Conservation (phyloP, 2,888 invertebrate species). For the Drosophila nr. medialis region DNA sequence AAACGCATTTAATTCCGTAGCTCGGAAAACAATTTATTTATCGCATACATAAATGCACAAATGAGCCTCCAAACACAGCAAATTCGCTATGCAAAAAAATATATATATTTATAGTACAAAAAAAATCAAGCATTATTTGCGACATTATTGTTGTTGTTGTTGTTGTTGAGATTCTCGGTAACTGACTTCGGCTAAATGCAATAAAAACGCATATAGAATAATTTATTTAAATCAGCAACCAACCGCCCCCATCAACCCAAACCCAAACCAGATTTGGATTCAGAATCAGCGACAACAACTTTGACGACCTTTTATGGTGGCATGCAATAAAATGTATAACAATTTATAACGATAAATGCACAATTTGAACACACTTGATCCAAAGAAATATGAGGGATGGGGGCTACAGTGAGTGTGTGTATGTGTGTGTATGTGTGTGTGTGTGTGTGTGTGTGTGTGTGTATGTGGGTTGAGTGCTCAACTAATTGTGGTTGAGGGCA, state of each 20-base stretch:
- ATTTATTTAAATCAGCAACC: conserved; percentile 77
- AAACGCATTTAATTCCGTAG: conserved; percentile 65
- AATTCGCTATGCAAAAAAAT: conserved; percentile 17
- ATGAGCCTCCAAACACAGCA: background rate
- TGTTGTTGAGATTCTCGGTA: conserved; percentile 17
- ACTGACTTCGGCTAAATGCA: conserved; percentile 36
- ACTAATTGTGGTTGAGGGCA: conserved; percentile 45
- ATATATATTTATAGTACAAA: background rate
- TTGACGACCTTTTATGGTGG: conserved; percentile 77
- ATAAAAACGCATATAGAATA: conserved; percentile 77
- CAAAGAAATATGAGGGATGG: background rate
- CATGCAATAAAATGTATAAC: conserved; percentile 57
- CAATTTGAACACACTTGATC: conserved; percentile 17
- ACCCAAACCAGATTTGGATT: conserved; percentile 3
- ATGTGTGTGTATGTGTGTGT: background rate
- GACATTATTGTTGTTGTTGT: conserved; percentile 5
- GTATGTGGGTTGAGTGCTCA: conserved; percentile 57
- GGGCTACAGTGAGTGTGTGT: background rate
- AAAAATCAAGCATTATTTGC: conserved; percentile 33
- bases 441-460: background rate
- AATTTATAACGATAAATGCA: conserved; percentile 48
- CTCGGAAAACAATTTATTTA: conserved; percentile 54
- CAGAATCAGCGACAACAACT: conserved; percentile 44
- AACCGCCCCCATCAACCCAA: conserved; percentile 62
- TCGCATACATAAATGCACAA: background rate